Conservation (phyloP, 2,113 vertebrate species). For the Chionomys nivalis region DNA sequence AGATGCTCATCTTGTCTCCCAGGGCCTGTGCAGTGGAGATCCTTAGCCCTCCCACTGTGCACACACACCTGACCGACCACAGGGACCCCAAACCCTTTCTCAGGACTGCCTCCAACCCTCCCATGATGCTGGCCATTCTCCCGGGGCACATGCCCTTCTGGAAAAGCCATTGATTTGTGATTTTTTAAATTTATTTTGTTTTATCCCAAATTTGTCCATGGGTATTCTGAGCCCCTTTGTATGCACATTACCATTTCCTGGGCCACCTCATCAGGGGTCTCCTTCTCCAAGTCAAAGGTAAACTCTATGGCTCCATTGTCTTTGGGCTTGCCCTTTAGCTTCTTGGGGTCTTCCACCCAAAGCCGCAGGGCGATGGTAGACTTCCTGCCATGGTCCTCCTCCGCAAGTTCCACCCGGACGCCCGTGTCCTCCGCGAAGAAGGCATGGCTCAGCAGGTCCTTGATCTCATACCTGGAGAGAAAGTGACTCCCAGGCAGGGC, state of each 20-base stretch:
- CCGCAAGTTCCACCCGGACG: constrained; percentile 97
- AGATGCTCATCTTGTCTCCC: too few relatives aligned
- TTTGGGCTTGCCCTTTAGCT: constrained; percentile 98
- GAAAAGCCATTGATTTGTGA: not conserved
- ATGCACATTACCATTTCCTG: constrained; percentile 96
- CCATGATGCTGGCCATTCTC: not conserved
- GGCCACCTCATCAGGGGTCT: constrained; percentile 97
- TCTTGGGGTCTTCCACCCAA: constrained; percentile 99
- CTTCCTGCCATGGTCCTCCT: constrained; percentile 97
- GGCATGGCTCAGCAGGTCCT: constrained; percentile 97
- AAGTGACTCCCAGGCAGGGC: not conserved
- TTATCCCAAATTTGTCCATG: not conserved
- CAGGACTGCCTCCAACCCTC: not conserved
- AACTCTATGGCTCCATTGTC: constrained; percentile 99
- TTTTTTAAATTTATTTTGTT: not conserved
- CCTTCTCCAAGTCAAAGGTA: constrained; percentile 95
- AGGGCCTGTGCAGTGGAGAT: not conserved
- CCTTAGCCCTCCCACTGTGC: not conserved
- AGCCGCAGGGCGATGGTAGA: constrained; percentile 96
- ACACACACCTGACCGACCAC: not conserved
- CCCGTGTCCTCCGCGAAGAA: constrained; percentile 99
- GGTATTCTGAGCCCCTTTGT: not conserved
- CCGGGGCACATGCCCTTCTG: too few relatives aligned
- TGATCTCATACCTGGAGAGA: constrained; percentile 94
- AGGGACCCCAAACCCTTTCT: not conserved